Base-by-base conservation (phyloP, 2,113 vertebrate genomes). In the Pedionomus torquatus region DNA sequence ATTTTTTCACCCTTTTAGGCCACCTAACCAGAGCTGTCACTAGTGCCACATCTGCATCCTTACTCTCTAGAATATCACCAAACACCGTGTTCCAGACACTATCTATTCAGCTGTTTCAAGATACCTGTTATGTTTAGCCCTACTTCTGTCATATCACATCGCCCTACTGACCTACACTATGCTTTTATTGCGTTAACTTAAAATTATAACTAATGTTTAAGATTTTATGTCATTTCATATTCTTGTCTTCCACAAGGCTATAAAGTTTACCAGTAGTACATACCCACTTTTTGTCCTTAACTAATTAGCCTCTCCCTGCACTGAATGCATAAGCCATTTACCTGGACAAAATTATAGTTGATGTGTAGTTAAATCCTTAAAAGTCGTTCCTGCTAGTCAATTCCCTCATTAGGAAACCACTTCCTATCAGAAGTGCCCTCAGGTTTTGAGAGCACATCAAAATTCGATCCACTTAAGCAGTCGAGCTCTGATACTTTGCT, bases 381-480 rank as follows among this genome's bases (percentile, higher is more conserved):
- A 93, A 94, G 86, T 93, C 66, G 1, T 77, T 65, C 86, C 72
- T 89, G 85, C 83, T 94, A 93, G 95, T 92, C 95, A 93, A 89
- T 93, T 96, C 90, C 74, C 83, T 95, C 74, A 90, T 95, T 94
- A 95, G 91, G 90, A 95, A 97, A 93, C 69, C 89, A 66, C 54
- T 95, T 97, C 70, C 80, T 82, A 83, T 85, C 87, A 78, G 81
- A 97, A 97, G 97, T 91, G 91, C 81, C 80, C 93, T 90, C 58
- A 95, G 81, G 85, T 97, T 96, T 98, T 93, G 95, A 97, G 91
- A 83, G 90, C 93, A 88, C 95, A 97, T 96, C 93, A 97, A 97
- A 96, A 96, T 93, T 97, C 93, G 92, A 97, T 97, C 83, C 93
- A 96, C 94, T 96, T 95, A 96, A 96, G 92, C 77, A 92, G 93